phyloP scores from a whole-genome alignment of 2,797 vertebrate genomes.

The Poecilia picta region DNA sequence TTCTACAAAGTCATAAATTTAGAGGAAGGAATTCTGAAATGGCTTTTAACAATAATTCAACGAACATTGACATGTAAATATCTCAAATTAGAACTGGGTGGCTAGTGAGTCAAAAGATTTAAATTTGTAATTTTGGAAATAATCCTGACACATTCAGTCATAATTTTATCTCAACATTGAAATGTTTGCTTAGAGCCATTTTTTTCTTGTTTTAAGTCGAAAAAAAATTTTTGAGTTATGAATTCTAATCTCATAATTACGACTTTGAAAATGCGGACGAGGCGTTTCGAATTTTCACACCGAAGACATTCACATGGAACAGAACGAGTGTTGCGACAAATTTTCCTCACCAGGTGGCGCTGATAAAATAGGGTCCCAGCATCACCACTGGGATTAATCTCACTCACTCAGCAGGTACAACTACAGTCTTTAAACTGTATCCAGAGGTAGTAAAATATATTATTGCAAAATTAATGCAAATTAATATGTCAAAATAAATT shows the following conservation, averaged over 20 bases:
- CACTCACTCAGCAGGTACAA: constrained; percentile 34
- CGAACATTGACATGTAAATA: not conserved
- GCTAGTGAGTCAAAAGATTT: not conserved
- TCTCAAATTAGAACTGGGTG: not conserved
- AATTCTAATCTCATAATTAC: not conserved
- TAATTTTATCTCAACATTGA: not conserved
- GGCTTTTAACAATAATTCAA: not conserved
- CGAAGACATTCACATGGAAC: not conserved
- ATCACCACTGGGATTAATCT: not conserved
- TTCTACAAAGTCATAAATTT: not conserved
- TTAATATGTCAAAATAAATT: not conserved
- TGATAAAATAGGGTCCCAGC: constrained; percentile 26
- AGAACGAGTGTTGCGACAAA: not conserved
- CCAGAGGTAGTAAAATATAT: not conserved
- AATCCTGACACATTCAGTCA: not conserved
- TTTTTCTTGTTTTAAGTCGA: not conserved
- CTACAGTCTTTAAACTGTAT: not conserved
- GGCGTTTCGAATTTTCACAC: not conserved
- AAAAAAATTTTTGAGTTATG: not conserved
- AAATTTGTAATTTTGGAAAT: not conserved
- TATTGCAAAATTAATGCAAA: not conserved
- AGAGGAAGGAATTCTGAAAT: not conserved
- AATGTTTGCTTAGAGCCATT: not conserved
- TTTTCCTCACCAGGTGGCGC: constrained; percentile 53
- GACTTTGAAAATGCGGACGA: not conserved